Percentiles rank a stretch among this genome's conserved stretches.
phyloP scores from a whole-genome alignment of 2,888 invertebrate species.

The Amphipoea lucens region DNA sequence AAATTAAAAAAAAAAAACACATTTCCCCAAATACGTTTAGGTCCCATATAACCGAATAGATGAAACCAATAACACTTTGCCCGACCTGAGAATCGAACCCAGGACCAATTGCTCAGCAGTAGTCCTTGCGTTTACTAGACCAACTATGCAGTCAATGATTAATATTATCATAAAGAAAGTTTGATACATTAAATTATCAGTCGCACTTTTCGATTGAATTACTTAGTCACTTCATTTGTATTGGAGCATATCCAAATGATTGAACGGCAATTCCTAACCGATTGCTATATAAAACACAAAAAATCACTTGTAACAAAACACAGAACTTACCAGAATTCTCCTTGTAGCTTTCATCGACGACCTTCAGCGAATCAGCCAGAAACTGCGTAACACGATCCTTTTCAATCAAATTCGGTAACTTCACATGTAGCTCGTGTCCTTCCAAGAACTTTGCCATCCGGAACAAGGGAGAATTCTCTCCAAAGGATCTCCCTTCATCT shows the following conservation, averaged over 20 bases:
- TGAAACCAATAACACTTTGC: not conserved
- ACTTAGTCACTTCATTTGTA: not conserved
- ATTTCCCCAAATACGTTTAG: not conserved
- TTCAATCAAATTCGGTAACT: constrained; percentile 92
- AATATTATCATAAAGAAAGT: not conserved
- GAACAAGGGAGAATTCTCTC: constrained; percentile 89
- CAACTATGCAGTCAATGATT: not conserved
- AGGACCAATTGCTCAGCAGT: not conserved
- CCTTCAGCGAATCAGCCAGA: constrained; percentile 88
- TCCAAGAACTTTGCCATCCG: constrained; percentile 92
- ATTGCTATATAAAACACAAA: not conserved
- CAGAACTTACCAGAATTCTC: constrained; percentile 87
- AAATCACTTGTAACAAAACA: constrained; percentile 12
- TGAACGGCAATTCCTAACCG: not conserved
- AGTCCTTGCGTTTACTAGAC: not conserved
- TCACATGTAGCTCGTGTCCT: constrained; percentile 93
- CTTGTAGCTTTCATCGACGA: constrained; percentile 85
- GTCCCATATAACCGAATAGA: not conserved
- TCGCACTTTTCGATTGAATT: not conserved
- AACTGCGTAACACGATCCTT: constrained; percentile 91
- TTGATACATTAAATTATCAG: not conserved
- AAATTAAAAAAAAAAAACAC: too few relatives aligned
- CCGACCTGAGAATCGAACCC: not conserved
- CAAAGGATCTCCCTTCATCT: constrained; percentile 86
- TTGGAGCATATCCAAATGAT: not conserved